These are phyloP conservation scores for Mionectes olivaceus DNA, from an alignment of 2,797 vertebrate species.

Conservation along the genomic window DNA sequence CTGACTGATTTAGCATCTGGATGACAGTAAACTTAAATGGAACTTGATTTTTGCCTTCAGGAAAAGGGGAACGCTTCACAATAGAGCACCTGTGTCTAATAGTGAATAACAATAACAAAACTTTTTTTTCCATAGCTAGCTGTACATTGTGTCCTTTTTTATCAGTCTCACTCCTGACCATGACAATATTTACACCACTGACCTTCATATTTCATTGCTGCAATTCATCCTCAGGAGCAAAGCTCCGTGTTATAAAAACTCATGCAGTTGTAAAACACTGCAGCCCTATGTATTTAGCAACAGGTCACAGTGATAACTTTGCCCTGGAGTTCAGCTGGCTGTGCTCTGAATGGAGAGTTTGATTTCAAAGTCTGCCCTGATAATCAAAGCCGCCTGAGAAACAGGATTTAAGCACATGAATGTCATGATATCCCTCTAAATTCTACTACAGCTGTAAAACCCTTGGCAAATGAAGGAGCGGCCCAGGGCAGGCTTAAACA, in stretches of 20 bases:
- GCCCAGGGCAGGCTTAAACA: background rate
- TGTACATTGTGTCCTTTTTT: background rate
- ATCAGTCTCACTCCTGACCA: background rate
- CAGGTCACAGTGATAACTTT: conserved; percentile 49
- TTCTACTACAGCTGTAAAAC: background rate
- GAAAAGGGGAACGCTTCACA: background rate
- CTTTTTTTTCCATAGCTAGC: background rate
- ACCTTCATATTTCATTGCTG: conserved; percentile 34
- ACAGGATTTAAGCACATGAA: background rate
- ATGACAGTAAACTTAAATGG: background rate
- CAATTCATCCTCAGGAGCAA: conserved; percentile 1
- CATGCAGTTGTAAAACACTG: conserved; percentile 11
- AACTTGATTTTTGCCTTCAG: background rate
- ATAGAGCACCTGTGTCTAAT: background rate
- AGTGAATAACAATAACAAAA: background rate
- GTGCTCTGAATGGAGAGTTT: conserved; percentile 22
- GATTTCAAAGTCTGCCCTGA: conserved; percentile 63
- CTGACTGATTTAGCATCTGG: background rate
- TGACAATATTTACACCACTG: background rate
- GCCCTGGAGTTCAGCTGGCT: conserved; percentile 33
- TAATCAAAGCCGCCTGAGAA: background rate
- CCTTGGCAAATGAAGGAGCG: background rate
- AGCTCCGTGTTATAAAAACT: conserved; percentile 5
- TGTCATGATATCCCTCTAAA: background rate
- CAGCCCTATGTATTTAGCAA: conserved; percentile 38